These are phyloP conservation scores for Microctenopoma stevenorrisi DNA, from an alignment of 2,797 vertebrate species.

Conservation along the genomic window DNA sequence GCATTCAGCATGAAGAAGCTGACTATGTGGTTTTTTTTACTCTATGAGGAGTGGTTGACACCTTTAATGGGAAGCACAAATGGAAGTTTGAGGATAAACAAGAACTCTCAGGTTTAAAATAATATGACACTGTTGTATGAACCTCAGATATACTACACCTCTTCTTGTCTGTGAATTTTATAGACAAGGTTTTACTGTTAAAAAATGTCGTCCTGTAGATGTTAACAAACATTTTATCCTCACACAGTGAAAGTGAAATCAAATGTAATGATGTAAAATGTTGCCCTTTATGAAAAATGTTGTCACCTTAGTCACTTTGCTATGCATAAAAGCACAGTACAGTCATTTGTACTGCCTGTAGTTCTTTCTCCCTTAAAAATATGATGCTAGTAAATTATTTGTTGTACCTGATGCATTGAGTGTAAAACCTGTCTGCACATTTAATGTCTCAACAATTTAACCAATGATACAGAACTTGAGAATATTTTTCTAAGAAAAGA, in stretches of 20 bases:
- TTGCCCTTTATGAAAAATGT: constrained; percentile 46
- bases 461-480: constrained; percentile 19
- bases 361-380: background rate
- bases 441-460: constrained; percentile 20
- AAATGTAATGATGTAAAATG: constrained; percentile 48
- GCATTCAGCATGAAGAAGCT: no score
- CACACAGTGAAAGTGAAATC: constrained; percentile 39
- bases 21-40: no score
- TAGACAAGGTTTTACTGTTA: background rate
- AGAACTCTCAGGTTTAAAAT: background rate
- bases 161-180: background rate
- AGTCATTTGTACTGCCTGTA: constrained; percentile 23
- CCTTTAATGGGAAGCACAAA: background rate
- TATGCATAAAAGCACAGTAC: constrained; percentile 32
- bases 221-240: constrained; percentile 12
- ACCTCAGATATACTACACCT: background rate
- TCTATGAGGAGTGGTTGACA: background rate
- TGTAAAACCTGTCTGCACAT: constrained; percentile 18
- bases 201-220: constrained; percentile 4
- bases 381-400: constrained; percentile 26
- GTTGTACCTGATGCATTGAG: constrained; percentile 10
- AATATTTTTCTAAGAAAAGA: background rate
- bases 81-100: constrained; percentile 7
- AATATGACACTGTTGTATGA: background rate
- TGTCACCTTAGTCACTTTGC: constrained; percentile 50